Base-by-base conservation (phyloP, 2,888 invertebrate genomes). In the Perithous albicinctus region DNA sequence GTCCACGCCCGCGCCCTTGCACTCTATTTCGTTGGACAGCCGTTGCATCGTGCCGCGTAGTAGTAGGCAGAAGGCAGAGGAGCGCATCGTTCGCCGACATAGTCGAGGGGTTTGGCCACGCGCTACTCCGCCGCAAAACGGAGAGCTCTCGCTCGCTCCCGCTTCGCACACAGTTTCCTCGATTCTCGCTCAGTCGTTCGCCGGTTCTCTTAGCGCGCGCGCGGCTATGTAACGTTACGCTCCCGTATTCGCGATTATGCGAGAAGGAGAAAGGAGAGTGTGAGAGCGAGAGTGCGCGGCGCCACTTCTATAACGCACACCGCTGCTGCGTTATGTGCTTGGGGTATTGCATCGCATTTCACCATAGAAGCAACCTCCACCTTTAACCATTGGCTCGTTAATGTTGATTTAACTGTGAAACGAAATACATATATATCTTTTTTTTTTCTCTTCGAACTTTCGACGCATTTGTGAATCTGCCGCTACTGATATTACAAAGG, bases 161-260 rank as follows among this genome's bases (percentile, higher is more conserved):
- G 8, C 48, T 23, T 61, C 66, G n/a, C n/a, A 35, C 41, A 48
- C 66, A 72, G 43, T 72, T 64, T 78, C 29, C 54, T 5, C 26
- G 54, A 56, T 78, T 70, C 72, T 67, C 77, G 81, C 70, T 84
- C 84, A 84, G 84, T 84, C 84, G 82, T 72, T 78, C 84, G 80
- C 84, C 84, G 84, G 82, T 84, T 78, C 84, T 80, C 84, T 64
- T 43, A 70, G 82, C 43, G 84, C 79, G 79, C 79, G 56, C 72
- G 70, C 76, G 74, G 82, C 66, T 48, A 73, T 63, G 78, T 78
- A 63, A 83, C 73, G 78, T 72, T 43, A 26, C 46, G 74, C 72
- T 73, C 59, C 54, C 43, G 38, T 67, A 41, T 61, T 64, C 70
- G 59, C 23, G 23, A 32, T 70, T 66, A 56, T 56, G 77, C 35